These are phyloP conservation scores for Neolamprologus variostigma DNA, from an alignment of 2,113 vertebrate genomes.

Conservation along the genomic window DNA sequence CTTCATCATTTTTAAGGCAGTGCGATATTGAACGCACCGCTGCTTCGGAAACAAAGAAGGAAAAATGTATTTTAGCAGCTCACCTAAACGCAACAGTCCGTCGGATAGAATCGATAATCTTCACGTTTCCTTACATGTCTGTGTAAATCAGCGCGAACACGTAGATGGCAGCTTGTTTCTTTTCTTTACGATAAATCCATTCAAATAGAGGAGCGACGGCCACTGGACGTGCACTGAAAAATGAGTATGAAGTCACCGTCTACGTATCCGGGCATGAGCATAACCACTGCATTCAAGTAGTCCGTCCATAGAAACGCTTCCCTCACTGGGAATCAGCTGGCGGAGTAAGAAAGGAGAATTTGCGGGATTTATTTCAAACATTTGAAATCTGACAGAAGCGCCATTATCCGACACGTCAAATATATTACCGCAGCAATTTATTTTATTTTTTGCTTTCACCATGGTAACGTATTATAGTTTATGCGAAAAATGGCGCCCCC, in stretches of 20 bases:
- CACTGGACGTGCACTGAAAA: slow-evolving; percentile 39
- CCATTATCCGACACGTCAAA: background rate
- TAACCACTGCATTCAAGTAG: slow-evolving; percentile 23
- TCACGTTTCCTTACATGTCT: background rate
- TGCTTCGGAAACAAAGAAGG: background rate
- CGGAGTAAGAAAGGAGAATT: background rate
- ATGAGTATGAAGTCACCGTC: slow-evolving; percentile 61
- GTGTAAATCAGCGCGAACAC: background rate
- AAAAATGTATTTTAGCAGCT: background rate
- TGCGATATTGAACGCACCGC: slow-evolving; percentile 17
- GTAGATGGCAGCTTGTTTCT: background rate
- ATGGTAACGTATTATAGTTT: background rate
- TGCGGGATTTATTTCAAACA: background rate
- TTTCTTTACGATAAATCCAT: slow-evolving; percentile 28
- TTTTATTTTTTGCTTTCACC: background rate
- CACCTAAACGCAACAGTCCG: background rate
- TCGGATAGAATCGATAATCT: background rate
- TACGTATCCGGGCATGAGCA: slow-evolving; percentile 44
- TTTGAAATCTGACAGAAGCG: background rate
- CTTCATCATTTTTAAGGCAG: background rate
- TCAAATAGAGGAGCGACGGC: slow-evolving; percentile 17
- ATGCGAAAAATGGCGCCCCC: background rate
- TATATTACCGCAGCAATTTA: background rate
- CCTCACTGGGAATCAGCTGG: background rate
- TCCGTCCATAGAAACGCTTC: background rate